Evolutionary conservation across 2,797 vertebrate genomes (phyloP), one percentile per base, ranked within the genome.

Genomic region (Miichthys miiuy): DNA sequence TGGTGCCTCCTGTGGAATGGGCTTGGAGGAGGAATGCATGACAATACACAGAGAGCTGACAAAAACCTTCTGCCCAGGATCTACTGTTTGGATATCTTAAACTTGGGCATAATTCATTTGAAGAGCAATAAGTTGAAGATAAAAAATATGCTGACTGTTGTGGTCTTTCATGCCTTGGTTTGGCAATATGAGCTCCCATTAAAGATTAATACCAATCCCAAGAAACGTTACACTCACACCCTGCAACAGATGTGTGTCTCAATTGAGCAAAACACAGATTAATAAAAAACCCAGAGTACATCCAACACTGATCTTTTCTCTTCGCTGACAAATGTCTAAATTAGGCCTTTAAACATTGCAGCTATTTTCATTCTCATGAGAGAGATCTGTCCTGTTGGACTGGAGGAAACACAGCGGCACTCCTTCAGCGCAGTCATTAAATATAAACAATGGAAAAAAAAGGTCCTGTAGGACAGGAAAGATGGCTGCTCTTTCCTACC

Each of bases 401-500:
- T 58, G 67, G 75, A 87, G 88, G 88, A 86, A 92, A 87, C 47
- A 78, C 81, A 83, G 78, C 17, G 82, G 52, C 90, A 91, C 89
- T 89, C 93, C 87, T 84, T 85, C 51, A 23, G 79, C 66, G 76
- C 74, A 76, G 84, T 93, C 91, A 90, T 94, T 91, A 93, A 92
- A 94, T 87, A 92, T 93, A 93, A 94, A 95, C 93, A 94, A 93
- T 93, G 91, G 91, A 91, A 92, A 93, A 92, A 93, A 90, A 87
- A 80, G 77, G 83, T 90, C 83, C 81, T 91, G 90, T 75, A 89
- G 83, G 87, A 93, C 85, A 89, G 90, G 87, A 92, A 87, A 83
- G 93, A 91, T 89, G 79, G 85, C 90, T 91, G 87, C 84, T 88
- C 73, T 77, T 87, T 87, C 82, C 79, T 80, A 77, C 68, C 14